Base-by-base conservation (phyloP, 2,113 vertebrate species). In the Naja naja region DNA sequence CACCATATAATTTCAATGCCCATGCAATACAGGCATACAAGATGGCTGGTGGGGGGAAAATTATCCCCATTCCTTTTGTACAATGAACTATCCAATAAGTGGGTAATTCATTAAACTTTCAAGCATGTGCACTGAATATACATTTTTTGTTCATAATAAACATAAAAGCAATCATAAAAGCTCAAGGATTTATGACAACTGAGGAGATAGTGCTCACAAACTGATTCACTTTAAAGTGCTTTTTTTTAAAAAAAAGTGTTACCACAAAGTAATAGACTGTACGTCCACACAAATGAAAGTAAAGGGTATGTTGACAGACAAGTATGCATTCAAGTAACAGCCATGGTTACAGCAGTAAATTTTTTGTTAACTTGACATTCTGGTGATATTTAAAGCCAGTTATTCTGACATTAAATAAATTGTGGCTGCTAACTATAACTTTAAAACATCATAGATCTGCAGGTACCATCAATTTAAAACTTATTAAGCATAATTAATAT, bases 341-440 rank as follows among this genome's bases (percentile, higher is more conserved):
- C 55, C 52, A 89, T 14, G 74, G 69, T 45, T 92, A 85, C 69
- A 60, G 43, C 89, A 60, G 88, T 90, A 52, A 34, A 22, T 14
- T 39, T 81, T 43, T 88, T 56, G 49, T 89, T 10, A 92, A 85
- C 39, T 81, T 55, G 85, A 87, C 49, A 89, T 81, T 47, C 18
- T 5, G 47, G 60, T 85, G 39, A 85, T 53, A 45, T 92, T 92
- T 89, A 11, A 34, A 55, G 52, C 91, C 87, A 89, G 14, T 89
- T 92, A 74, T 89, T 92, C 81, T 85, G 91, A 92, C 64, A 56
- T 89, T 85, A 74, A 92, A 89, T 89, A 87, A 92, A 81, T 18
- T 25, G 81, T 92, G 87, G 55, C 81, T 92, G 87, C 87, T 89
- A 74, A 92, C 87, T 92, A 89, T 81, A 25, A 81, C 91, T 81